Evolutionary conservation across 2,113 vertebrate species (phyloP).

Genomic region (Ondatra zibethicus): DNA sequence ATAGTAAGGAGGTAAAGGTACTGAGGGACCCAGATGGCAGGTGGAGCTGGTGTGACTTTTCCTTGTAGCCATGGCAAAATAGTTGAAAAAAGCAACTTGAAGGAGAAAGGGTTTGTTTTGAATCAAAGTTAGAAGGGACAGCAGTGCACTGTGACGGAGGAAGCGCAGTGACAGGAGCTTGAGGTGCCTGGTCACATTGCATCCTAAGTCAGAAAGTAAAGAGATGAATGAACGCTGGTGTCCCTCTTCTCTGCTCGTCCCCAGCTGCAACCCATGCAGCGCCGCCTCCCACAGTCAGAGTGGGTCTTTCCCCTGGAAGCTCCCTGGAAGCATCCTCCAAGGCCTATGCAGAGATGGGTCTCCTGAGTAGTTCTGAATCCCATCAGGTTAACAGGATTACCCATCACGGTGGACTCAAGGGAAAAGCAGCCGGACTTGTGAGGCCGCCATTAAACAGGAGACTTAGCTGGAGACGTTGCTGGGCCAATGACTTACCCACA

Average conservation of each 20-base stretch:
- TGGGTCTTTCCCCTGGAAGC: not conserved
- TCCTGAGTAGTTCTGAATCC: not conserved
- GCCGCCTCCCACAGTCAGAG: not conserved
- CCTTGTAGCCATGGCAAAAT: no score
- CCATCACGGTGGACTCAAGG: not conserved
- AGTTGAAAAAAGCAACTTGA: not conserved
- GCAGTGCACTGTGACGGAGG: no score
- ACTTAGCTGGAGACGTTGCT: not conserved
- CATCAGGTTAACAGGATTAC: not conserved
- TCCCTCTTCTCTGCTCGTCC: not conserved
- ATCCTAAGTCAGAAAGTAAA: not conserved
- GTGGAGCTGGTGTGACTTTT: not conserved
- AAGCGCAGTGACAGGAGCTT: not conserved
- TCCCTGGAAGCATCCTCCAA: not conserved
- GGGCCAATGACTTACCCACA: no score
- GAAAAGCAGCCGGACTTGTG: no score
- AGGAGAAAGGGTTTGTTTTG: not conserved
- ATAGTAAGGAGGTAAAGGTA: not conserved
- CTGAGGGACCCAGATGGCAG: not conserved
- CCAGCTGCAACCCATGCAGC: not conserved
- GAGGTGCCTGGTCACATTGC: not conserved
- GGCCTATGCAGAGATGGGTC: not conserved
- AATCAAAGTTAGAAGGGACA: not conserved
- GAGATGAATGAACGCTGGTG: not conserved
- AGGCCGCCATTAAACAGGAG: not conserved